These are phyloP conservation scores for Globia sparganii DNA, from an alignment of 2,888 invertebrate genomes.

Conservation along the genomic window DNA sequence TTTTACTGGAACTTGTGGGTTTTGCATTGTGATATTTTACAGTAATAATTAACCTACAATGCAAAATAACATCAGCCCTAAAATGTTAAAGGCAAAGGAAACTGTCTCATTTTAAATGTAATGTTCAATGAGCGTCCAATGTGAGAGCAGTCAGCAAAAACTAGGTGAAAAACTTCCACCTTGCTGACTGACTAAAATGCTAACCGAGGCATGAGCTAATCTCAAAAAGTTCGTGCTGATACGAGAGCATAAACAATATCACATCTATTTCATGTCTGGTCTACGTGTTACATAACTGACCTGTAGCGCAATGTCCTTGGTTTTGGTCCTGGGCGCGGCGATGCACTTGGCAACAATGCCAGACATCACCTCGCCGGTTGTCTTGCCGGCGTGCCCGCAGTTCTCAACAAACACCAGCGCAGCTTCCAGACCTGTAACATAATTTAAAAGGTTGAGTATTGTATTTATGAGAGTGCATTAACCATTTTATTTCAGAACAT, in stretches of 20 bases:
- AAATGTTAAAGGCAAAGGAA: background rate
- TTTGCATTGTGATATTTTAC: background rate
- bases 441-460: background rate
- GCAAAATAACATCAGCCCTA: background rate
- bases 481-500: background rate
- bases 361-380: conserved; percentile 96
- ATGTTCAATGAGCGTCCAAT: background rate
- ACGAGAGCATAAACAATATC: background rate
- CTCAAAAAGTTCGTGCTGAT: background rate
- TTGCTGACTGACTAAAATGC: background rate
- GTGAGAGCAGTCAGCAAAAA: background rate
- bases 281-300: conserved; percentile 65
- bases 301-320: conserved; percentile 97
- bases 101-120: background rate
- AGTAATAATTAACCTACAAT: too few species aligned
- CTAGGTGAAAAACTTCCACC: too few species aligned
- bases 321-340: conserved; percentile 97
- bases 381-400: conserved; percentile 96
- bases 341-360: conserved; percentile 98
- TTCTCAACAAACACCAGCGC: conserved; percentile 97
- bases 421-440: conserved; percentile 93
- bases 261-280: background rate
- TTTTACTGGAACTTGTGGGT: background rate
- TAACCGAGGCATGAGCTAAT: background rate
- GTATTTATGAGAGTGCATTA: background rate